A percentile compares a stretch with the other conserved stretches of the same genome.
These are phyloP conservation scores for Carabus problematicus DNA, from an alignment of 2,888 invertebrate genomes.

Conservation along the genomic window DNA sequence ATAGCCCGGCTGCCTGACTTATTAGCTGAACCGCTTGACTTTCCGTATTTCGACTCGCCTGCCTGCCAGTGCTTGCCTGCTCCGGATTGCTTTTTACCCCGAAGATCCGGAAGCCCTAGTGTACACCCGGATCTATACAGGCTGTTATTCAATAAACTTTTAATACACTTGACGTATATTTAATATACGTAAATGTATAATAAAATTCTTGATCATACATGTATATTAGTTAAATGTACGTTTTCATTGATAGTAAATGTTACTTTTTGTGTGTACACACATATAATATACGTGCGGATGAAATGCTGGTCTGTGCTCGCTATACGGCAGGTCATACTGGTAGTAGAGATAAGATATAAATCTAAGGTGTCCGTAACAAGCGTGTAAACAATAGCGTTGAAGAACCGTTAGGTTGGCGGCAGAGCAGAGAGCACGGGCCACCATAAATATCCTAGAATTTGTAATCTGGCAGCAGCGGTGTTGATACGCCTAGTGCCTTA, in stretches of 20 bases:
- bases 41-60: not conserved
- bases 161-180: too few species aligned
- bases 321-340: not conserved
- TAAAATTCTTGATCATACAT: too few species aligned
- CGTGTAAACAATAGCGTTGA: slow-evolving; percentile 60
- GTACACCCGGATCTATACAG: too few species aligned
- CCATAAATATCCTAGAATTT: slow-evolving; percentile 59
- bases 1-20: too few species aligned
- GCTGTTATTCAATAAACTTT: not conserved
- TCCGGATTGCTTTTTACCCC: not conserved
- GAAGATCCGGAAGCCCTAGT: not conserved
- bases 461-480: slow-evolving; percentile 58
- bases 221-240: too few species aligned
- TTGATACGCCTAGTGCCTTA: slow-evolving; percentile 52
- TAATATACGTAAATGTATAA: too few species aligned
- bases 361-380: slow-evolving; percentile 58
- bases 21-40: too few species aligned
- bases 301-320: too few species aligned
- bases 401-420: slow-evolving; percentile 55
- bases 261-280: too few species aligned
- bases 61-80: not conserved
- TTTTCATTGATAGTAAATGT: too few species aligned
- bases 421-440: slow-evolving; percentile 54
- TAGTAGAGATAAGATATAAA: slow-evolving; percentile 51
- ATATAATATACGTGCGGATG: too few species aligned